Evolutionary conservation across 2,797 vertebrate species (phyloP), one percentile per base, ranked within the genome.

Genomic region (Acipenser ruthenus): DNA sequence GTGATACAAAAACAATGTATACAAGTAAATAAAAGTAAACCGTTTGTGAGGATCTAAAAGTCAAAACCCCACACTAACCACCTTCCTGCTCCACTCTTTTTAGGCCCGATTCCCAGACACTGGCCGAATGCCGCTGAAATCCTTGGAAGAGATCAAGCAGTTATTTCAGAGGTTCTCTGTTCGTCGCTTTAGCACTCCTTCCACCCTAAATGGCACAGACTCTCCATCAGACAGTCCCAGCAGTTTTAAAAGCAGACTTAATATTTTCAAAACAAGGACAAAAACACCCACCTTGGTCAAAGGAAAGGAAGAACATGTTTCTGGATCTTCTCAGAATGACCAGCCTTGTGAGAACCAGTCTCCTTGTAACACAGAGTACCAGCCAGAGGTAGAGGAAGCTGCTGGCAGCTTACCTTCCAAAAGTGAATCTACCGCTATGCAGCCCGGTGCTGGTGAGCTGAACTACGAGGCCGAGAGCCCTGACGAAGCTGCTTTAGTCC

Each of bases 391-490:
- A 6, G 64, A 58, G 5, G 1, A 65, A 10, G 62, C 60, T 10
- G 50, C 63, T 1, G 67, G 0, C 4, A 7, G 61, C 62, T n/a
- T 69, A 0, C 1, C 6, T 6, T 48, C 1, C 59, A 2, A 6
- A 12, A 15, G 11, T 50, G 67, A 4, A 0, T 64, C 68, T 2
- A 55, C 13, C 7, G 0, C 0, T 2, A 69, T 70, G 12, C 73
- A 72, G 3, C 13, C 63, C 10, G 49, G 49, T 15, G 6, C 63
- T 47, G 66, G 76, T 37, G 80, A 86, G 6, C 79, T 93, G 7
- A 80, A 88, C 52, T 99, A 98, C 0, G 96, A 98, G 75, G 95
- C 96, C 0, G 95, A 97, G 78, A 96, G 94, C 74, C 96, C 96
- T 0, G 96, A 99, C 0, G 96, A 98, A 80, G 95, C 94, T 0